Conservation (phyloP, 2,888 invertebrate genomes). For the Eupithecia pulchellata region DNA sequence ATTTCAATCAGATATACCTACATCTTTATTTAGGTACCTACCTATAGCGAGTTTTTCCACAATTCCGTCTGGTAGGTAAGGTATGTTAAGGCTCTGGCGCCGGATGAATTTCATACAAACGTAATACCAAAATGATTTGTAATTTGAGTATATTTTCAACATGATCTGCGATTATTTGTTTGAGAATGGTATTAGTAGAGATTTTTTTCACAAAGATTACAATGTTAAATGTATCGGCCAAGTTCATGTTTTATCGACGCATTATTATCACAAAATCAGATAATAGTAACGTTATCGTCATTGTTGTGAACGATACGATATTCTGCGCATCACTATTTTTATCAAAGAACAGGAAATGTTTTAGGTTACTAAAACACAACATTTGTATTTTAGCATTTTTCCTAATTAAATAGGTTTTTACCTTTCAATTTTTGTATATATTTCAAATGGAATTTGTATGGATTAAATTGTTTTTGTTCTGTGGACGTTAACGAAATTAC, state of each 20-base stretch:
- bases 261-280: not conserved
- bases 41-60: too few species aligned
- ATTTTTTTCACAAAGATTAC: not conserved
- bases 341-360: not conserved
- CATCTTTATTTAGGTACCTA: too few species aligned
- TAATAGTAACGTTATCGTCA: not conserved
- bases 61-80: not conserved
- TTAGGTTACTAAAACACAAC: not conserved
- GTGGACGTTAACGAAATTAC: not conserved
- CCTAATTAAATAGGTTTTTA: not conserved
- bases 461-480: too few species aligned
- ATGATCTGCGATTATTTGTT: too few species aligned
- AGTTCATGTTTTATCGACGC: constrained; percentile 13
- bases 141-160: too few species aligned
- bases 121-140: too few species aligned
- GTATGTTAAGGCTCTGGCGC: too few species aligned
- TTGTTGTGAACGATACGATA: not conserved
- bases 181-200: too few species aligned
- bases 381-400: not conserved
- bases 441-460: too few species aligned
- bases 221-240: constrained; percentile 1
- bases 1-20: too few species aligned
- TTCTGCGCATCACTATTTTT: not conserved
- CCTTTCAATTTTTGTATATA: too few species aligned
- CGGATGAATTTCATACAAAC: too few species aligned